phyloP scores from a whole-genome alignment of 2,888 invertebrate genomes.

The Drosophila subsilvestris region DNA sequence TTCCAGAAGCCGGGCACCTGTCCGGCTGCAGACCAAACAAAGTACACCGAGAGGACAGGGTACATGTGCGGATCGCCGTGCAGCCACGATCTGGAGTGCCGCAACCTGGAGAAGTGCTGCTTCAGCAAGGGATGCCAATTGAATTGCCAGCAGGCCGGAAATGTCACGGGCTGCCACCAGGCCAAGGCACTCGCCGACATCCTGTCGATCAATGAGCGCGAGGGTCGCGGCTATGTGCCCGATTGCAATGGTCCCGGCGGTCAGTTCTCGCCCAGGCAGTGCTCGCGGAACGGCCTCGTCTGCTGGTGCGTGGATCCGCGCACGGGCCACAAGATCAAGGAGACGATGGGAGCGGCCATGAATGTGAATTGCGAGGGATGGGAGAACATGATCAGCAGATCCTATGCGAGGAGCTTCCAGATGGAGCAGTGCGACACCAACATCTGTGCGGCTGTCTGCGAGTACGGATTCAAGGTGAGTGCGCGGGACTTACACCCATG shows the following conservation, averaged over 20 bases:
- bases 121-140: slow-evolving; percentile 89
- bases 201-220: slow-evolving; percentile 90
- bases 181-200: slow-evolving; percentile 91
- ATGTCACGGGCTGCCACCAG: slow-evolving; percentile 91
- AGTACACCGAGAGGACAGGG: slow-evolving; percentile 82
- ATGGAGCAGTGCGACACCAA: slow-evolving; percentile 87
- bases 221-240: slow-evolving; percentile 93
- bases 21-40: slow-evolving; percentile 85
- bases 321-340: slow-evolving; percentile 90
- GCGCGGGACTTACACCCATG: not conserved
- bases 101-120: slow-evolving; percentile 93
- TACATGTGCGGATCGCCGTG: slow-evolving; percentile 88
- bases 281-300: slow-evolving; percentile 92
- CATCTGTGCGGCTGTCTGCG: slow-evolving; percentile 92
- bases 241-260: slow-evolving; percentile 90
- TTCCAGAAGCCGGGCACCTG: slow-evolving; percentile 92
- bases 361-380: slow-evolving; percentile 87
- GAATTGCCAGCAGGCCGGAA: slow-evolving; percentile 90
- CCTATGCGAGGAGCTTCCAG: slow-evolving; percentile 85
- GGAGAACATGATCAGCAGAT: slow-evolving; percentile 83
- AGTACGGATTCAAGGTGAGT: slow-evolving; percentile 91
- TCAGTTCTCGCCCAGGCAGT: slow-evolving; percentile 89
- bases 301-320: slow-evolving; percentile 94
- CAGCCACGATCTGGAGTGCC: slow-evolving; percentile 92
- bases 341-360: slow-evolving; percentile 91